Base-by-base conservation (phyloP, 2,888 invertebrate species). In the Polia nebulosa region DNA sequence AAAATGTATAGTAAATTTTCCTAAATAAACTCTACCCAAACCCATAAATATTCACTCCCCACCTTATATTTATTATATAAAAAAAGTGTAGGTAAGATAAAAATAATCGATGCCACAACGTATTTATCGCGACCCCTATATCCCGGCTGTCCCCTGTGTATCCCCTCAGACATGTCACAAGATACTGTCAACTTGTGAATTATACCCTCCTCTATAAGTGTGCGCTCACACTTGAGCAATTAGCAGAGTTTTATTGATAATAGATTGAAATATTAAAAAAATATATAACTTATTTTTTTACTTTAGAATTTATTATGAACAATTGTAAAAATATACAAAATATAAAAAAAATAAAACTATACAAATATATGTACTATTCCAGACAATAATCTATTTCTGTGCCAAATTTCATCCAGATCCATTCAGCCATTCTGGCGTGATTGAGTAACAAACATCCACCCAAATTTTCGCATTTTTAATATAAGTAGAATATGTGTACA, bases 151-250 rank as follows among this genome's bases (percentile, higher is more conserved):
- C 85, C 87, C 86, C 76, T 83, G 78, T 84, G 82, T 84, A 83
- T 84, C 80, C 87, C 85, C 81, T 76, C 78, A 72, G 82, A 84
- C 85, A 85, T 81, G 86, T 88, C 87, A 86, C 81, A 83, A 85
- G 88, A 87, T 89, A 88, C 86, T 84, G 86, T 88, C 86, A 85
- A 87, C 85, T 80, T 80, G 83, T 86, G 85, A 89, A 85, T 84
- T 87, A 89, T 84, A 76, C 64, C 73, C 58, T 76, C 70, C 73
- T 68, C 75, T 56, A 51, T 70, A 68, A 69, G 76, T 78, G 78
- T 20, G 5, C 49, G 85, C 81, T 62, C 78, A 85, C 72, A 86
- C 76, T 82, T 74, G 53, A 72, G 44, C 60, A 61, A 45, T 79
- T 61, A 52, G n/a, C 29, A 3, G 4, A 7, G n/a, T 1, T 62